A percentile compares a stretch with the other conserved stretches of the same genome.
phyloP scores from a whole-genome alignment of 2,888 invertebrate species.

The Nezara viridula region DNA sequence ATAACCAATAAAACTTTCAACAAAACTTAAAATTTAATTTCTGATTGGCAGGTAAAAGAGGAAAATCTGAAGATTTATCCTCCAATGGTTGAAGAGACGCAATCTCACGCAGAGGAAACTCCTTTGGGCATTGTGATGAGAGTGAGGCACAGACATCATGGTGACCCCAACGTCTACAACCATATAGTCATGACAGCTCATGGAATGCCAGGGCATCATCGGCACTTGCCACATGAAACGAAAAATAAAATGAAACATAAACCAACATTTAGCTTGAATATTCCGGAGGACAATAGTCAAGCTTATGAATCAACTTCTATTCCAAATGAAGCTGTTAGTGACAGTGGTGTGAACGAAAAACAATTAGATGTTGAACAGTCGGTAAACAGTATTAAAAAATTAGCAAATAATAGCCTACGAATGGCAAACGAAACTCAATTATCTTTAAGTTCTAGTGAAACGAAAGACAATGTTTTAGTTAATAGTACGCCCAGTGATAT shows the following conservation, averaged over 20 bases:
- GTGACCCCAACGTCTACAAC: slow-evolving; percentile 54
- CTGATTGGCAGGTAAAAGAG: slow-evolving; percentile 15
- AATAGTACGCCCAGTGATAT: background rate
- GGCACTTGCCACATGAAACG: slow-evolving; percentile 35
- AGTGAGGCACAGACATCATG: slow-evolving; percentile 54
- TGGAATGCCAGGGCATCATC: slow-evolving; percentile 50
- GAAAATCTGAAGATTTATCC: slow-evolving; percentile 38
- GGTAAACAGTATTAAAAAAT: slow-evolving; percentile 34
- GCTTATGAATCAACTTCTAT: background rate
- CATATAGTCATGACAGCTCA: slow-evolving; percentile 46
- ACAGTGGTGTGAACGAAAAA: background rate
- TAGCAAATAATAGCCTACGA: slow-evolving; percentile 18
- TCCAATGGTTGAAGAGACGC: background rate
- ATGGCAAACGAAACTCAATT: slow-evolving; percentile 38
- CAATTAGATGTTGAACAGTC: background rate
- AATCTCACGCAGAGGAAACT: slow-evolving; percentile 13
- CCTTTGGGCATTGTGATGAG: slow-evolving; percentile 55
- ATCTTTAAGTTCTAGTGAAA: slow-evolving; percentile 8
- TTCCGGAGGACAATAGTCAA: background rate
- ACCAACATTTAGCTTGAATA: background rate
- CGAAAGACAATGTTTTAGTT: background rate
- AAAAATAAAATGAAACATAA: background rate
- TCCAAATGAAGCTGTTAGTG: background rate
- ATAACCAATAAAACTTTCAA: background rate
- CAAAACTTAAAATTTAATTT: background rate